Evolutionary conservation across 2,888 invertebrate genomes (phyloP), one percentile per base, ranked within the genome.

Genomic region (Notodonta dromedarius): DNA sequence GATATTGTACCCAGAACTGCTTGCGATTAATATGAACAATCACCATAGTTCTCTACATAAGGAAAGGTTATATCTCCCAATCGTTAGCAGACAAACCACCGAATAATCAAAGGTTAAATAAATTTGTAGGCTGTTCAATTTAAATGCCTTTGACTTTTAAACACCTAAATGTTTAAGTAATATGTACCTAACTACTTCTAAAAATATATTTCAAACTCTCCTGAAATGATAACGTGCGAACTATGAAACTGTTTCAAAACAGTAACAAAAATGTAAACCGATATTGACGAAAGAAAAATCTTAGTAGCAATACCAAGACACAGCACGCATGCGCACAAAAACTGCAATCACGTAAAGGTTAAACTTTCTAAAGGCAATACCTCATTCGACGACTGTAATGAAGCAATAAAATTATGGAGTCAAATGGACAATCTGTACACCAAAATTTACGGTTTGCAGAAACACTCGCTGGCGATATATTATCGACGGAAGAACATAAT

Each of bases 361-460:
- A 44, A 68, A 77, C 80, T 79, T 79, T 80, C 79, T 71, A 76
- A 64, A 67, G 60, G 70, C 61, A 74, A 70, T 74, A 65, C 63
- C 56, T 73, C 67, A 71, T 71, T 67, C 70, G 57, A 59, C 52
- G 63, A 65, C 58, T 59, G 65, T 62, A 65, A 66, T 67, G 62
- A 68, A 61, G 63, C 57, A 66, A 64, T 66, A 67, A 70, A 68
- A 66, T 65, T 66, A 70, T 59, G 67, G 63, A 63, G 13, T 6
- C 46, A 46, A 46, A n/a, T 13, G 46, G 46, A n/a, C 46, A 46
- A n/a, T 5, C 46, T n/a, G 46, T 46, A 5, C 46, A 46, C 5
- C 6, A 46, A 46, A n/a, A 46, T n/a, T 5, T 46, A 2, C 7
- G 13, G 13, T 5, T n/a, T 46, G 13, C 46, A 46, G 13, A 46